These are phyloP conservation scores for Sarcophilus harrisii DNA, from an alignment of 2,797 vertebrate genomes.

Conservation along the genomic window DNA sequence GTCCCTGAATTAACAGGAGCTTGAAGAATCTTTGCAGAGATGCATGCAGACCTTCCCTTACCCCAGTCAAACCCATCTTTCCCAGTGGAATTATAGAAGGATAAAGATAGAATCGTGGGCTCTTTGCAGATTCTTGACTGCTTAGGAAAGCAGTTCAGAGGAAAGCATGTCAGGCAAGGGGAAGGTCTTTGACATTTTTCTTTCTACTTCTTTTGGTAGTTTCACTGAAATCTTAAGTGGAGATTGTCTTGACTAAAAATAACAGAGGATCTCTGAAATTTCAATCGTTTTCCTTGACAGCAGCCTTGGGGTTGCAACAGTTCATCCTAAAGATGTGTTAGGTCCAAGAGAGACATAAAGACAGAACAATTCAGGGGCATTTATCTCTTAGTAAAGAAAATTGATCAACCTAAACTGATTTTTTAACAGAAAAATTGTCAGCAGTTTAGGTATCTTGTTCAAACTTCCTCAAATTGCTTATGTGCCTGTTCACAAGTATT, in stretches of 20 bases:
- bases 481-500: not conserved
- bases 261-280: slow-evolving; percentile 11
- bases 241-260: slow-evolving; percentile 55
- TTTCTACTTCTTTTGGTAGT: slow-evolving; percentile 46
- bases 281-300: slow-evolving; percentile 21
- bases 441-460: not conserved
- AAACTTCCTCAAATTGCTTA: not conserved
- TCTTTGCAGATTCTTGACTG: slow-evolving; percentile 39
- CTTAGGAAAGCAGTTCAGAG: slow-evolving; percentile 53
- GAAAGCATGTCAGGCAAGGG: slow-evolving; percentile 46
- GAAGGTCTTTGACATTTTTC: slow-evolving; percentile 30
- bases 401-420: not conserved
- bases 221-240: slow-evolving; percentile 54
- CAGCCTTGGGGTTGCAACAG: not conserved
- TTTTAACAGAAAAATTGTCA: not conserved
- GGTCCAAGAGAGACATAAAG: not conserved
- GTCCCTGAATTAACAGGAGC: slow-evolving; percentile 24
- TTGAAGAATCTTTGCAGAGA: slow-evolving; percentile 14
- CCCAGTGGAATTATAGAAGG: slow-evolving; percentile 34
- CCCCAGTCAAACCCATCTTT: slow-evolving; percentile 26
- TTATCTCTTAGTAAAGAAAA: not conserved
- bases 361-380: not conserved
- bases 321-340: not conserved
- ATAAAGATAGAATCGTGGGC: slow-evolving; percentile 33
- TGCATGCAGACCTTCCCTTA: slow-evolving; percentile 23